A percentile compares a stretch with the other conserved stretches of the same genome.
Evolutionary conservation across 2,113 vertebrate species (phyloP).

Genomic region (Neolamprologus variostigma): DNA sequence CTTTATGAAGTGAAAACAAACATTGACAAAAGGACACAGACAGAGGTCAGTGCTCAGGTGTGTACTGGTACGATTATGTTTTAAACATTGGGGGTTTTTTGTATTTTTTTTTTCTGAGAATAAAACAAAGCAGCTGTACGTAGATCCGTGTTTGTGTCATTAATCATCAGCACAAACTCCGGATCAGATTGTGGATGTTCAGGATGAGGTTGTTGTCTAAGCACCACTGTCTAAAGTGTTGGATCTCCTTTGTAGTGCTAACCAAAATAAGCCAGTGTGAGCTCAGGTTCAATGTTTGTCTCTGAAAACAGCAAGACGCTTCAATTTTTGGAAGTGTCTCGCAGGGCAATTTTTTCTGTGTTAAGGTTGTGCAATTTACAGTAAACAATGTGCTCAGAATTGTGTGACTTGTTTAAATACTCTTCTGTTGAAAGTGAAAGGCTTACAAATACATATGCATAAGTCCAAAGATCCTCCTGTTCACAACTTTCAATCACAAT

Average conservation of each 20-base stretch:
- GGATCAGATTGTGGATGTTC: not conserved
- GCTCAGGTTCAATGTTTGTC: not conserved
- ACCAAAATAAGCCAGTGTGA: not conserved
- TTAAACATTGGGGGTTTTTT: not conserved
- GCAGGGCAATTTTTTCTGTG: not conserved
- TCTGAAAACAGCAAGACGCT: not conserved
- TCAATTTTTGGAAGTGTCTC: not conserved
- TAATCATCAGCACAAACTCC: not conserved
- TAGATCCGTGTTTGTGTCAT: not conserved
- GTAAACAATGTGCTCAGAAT: not conserved
- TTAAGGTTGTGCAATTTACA: not conserved
- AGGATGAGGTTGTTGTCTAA: not conserved
- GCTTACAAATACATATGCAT: not conserved
- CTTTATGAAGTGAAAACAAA: not conserved
- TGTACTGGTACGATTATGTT: not conserved
- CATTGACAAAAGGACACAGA: not conserved
- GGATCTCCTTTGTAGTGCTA: not conserved
- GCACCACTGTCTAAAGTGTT: not conserved
- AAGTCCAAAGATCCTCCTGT: not conserved
- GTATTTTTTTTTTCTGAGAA: accelerated
- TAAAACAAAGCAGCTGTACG: not conserved
- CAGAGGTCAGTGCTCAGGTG: not conserved
- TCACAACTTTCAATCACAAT: not conserved
- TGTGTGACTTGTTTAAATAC: not conserved
- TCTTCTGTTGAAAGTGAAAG: not conserved